Evolutionary conservation across 2,888 invertebrate species (phyloP).

Genomic region (Chalcosyrphus nemorum): DNA sequence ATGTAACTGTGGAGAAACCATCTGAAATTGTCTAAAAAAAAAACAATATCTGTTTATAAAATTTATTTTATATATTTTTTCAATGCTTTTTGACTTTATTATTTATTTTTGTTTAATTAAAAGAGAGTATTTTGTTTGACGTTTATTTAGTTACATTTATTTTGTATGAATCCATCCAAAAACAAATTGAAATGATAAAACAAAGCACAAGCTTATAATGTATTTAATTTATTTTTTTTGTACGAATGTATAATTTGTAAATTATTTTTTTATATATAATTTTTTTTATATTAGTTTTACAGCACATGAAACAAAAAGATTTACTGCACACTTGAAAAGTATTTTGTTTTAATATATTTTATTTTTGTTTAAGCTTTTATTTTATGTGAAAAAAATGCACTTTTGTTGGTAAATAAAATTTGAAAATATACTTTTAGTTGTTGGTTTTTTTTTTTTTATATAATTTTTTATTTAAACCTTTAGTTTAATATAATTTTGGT

Average conservation of each 20-base stretch:
- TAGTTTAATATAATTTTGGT: constrained; percentile 22
- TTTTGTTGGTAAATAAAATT: constrained; percentile 70
- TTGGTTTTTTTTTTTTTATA: constrained; percentile 20
- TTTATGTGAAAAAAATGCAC: constrained; percentile 66
- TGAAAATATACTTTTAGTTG: constrained; percentile 32
- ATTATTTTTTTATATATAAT: background rate
- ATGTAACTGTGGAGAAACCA: constrained; percentile 77
- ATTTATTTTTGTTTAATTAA: constrained; percentile 40
- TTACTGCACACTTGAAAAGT: constrained; percentile 36
- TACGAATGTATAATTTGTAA: constrained; percentile 8
- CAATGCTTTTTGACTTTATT: constrained; percentile 35
- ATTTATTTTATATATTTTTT: constrained; percentile 6
- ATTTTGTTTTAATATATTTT: constrained; percentile 44
- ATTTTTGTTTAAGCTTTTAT: constrained; percentile 61
- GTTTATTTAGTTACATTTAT: constrained; percentile 45
- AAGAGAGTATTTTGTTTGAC: constrained; percentile 53
- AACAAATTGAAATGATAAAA: constrained; percentile 7
- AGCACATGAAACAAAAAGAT: constrained; percentile 31
- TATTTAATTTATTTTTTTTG: constrained; percentile 45
- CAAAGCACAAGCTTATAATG: constrained; percentile 14
- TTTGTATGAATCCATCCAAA: constrained; percentile 40
- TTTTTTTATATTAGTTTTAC: constrained; percentile 36
- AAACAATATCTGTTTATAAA: background rate
- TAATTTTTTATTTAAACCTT: constrained; percentile 6
- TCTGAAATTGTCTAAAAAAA: constrained; percentile 73